These are phyloP conservation scores for Agrypnia vestita DNA, from an alignment of 1,140 invertebrate species.

Conservation along the genomic window DNA sequence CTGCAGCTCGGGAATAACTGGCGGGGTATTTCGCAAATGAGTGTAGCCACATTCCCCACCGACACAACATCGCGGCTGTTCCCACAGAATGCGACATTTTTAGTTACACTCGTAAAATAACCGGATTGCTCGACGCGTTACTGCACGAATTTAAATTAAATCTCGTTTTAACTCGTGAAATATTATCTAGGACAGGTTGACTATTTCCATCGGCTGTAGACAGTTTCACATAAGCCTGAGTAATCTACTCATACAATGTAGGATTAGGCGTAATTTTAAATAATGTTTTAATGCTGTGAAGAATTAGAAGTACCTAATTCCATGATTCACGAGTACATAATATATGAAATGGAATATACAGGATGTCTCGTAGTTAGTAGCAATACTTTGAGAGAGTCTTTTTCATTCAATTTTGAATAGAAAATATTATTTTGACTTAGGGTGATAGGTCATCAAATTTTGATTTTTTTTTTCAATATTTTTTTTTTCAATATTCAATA, in stretches of 20 bases:
- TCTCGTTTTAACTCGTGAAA: not conserved
- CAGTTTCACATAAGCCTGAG: no score
- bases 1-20: not conserved
- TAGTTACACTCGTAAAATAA: not conserved
- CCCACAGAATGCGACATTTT: constrained; percentile 21
- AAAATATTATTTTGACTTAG: no score
- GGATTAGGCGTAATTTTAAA: not conserved
- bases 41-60: constrained; percentile 12
- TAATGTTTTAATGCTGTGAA: not conserved
- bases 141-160: not conserved
- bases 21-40: constrained; percentile 30
- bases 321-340: not conserved
- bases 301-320: not conserved
- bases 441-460: no score
- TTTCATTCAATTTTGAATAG: no score
- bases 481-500: no score
- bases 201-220: no score
- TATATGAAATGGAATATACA: not conserved
- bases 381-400: no score
- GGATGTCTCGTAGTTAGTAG: no score
- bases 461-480: no score
- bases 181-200: constrained; percentile 6
- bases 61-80: constrained; percentile 15
- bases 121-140: not conserved
- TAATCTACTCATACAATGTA: no score